Conservation (phyloP, 2,888 invertebrate species). For the Tinea pellionella region DNA sequence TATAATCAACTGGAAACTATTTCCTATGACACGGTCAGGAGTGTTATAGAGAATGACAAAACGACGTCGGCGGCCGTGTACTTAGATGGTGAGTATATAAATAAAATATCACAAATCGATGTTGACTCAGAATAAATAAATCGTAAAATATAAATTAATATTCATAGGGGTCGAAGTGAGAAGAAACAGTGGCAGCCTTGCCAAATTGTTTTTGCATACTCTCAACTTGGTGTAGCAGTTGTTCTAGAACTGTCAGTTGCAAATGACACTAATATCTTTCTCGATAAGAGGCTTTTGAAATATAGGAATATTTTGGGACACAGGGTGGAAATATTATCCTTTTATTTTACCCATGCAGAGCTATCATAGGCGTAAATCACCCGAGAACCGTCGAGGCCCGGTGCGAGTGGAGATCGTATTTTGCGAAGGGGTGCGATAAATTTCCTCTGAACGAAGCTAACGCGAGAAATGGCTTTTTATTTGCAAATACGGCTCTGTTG, state of each 20-base stretch:
- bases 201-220: slow-evolving; percentile 13
- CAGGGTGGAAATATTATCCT: slow-evolving; percentile 30
- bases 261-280: slow-evolving; percentile 19
- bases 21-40: slow-evolving; percentile 78
- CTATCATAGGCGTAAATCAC: slow-evolving; percentile 44
- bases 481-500: slow-evolving; percentile 33
- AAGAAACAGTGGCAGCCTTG: slow-evolving; percentile 8
- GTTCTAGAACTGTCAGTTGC: slow-evolving; percentile 19
- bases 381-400: slow-evolving; percentile 19
- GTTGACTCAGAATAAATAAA: not conserved
- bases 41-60: slow-evolving; percentile 80
- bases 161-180: not conserved
- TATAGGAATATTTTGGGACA: slow-evolving; percentile 21
- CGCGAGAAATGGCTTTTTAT: slow-evolving; percentile 52
- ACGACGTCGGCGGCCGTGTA: slow-evolving; percentile 78
- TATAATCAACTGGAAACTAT: slow-evolving; percentile 81
- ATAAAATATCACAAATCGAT: not conserved
- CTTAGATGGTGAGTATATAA: slow-evolving; percentile 76
- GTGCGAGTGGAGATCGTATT: slow-evolving; percentile 34
- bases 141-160: not conserved
- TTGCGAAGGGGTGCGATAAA: slow-evolving; percentile 47
- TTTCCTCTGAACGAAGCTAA: slow-evolving; percentile 30
- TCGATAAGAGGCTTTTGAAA: slow-evolving; percentile 19
- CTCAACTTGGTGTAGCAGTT: slow-evolving; percentile 13
- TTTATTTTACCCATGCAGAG: slow-evolving; percentile 42